Conservation (phyloP, 35 echinoderm and acorn worm species). For the Strongylocentrotus purpuratus region DNA sequence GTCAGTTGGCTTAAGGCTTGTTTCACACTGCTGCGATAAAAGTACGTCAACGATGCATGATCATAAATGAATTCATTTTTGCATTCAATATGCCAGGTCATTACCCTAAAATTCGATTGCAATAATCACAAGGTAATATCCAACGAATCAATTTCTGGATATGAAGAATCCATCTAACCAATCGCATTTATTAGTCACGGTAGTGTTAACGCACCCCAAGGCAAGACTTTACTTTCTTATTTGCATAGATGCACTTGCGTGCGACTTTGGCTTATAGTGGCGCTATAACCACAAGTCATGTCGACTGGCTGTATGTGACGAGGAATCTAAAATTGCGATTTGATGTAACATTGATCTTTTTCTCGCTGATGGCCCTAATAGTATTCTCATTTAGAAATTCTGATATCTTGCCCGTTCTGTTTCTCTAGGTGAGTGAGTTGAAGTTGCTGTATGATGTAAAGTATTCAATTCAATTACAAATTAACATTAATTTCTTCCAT, state of each 20-base stretch:
- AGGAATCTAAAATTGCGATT: neutral
- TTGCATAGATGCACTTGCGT: neutral
- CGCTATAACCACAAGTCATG: neutral
- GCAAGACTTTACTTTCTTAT: neutral
- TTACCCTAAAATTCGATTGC: neutral
- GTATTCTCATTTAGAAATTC: neutral
- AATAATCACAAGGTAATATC: neutral
- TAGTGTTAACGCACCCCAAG: neutral
- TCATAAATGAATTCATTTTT: neutral
- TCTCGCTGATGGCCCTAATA: neutral
- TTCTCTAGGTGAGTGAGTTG: too few species aligned
- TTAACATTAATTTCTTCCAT: too few species aligned
- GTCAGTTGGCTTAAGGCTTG: neutral
- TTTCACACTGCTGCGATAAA: neutral
- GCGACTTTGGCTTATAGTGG: neutral
- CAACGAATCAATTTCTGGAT: neutral
- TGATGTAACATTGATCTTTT: neutral
- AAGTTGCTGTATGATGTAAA: too few species aligned
- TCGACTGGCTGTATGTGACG: neutral
- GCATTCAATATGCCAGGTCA: neutral
- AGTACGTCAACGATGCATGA: neutral
- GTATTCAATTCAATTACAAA: too few species aligned
- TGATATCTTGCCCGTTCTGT: too few species aligned
- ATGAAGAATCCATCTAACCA: neutral
- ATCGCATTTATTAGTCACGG: neutral